Evolutionary conservation across 30 jellyfish, hydroid and myxozoan species (phyloP), one percentile per base, ranked within the genome.

Genomic region (Aurelia aurita): DNA sequence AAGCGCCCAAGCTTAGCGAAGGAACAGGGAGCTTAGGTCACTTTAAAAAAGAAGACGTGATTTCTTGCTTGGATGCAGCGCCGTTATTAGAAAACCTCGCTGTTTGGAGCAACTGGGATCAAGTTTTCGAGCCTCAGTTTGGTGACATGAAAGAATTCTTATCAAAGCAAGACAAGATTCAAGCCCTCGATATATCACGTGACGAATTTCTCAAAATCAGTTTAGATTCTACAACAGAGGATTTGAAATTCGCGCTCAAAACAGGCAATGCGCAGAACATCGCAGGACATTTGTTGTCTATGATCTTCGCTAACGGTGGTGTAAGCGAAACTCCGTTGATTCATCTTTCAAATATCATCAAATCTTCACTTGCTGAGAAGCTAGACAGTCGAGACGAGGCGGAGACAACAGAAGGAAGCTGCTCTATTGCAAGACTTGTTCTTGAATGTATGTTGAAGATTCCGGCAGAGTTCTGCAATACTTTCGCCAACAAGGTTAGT

Each of bases 21-120:
- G 51, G 51, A 7, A 34, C 66, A 12, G 83, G 79, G 6, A 15
- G 61, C 21, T 67, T 81, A 8, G 85, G 85, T 4, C 62, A 34
- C 23, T 68, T 81, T 44, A 46, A 54, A 5, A 39, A 32, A 1
- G 87, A 71, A 3, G 83, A 74, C 22, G 98, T 93, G 25, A 76
- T 69, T 4, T 9, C 25, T 26, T 64, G 91, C 47, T 77, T 91
- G 15, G 58, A 69, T 32, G 44, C 98, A 8, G 89, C 96, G 10
- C 98, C 98, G 5, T 69, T 70, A 29, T 74, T 91, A 13, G 93
- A 61, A 35, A 95, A 91, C 71, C 75, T 91, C n/a, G 73, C 87
- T 18, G 45, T 35, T 28, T 91, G 91, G 93, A 91, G 89, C 74
- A 73, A 80, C 69, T 91, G 98, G 98, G 68, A 78, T 15, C 15